Percentiles rank a stretch among this genome's conserved stretches.
Evolutionary conservation across 2,888 invertebrate species (phyloP).

Genomic region (Antheraea assamensis): DNA sequence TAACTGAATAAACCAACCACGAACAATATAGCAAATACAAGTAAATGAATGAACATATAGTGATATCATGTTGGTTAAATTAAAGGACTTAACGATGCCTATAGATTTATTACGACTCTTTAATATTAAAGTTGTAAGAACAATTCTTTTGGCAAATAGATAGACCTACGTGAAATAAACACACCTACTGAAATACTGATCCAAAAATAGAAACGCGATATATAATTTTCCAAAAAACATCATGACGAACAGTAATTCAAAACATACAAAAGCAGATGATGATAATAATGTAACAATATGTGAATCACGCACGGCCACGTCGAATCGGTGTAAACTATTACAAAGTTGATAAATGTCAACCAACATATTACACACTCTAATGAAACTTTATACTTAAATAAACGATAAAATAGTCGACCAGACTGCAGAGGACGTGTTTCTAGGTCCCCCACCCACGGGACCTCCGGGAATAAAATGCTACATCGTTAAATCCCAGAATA

Average conservation of each 20-base stretch:
- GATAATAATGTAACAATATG: background rate
- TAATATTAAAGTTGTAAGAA: background rate
- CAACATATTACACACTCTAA: slow-evolving; percentile 38
- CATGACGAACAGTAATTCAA: background rate
- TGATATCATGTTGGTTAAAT: background rate
- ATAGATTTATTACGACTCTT: background rate
- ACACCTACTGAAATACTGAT: background rate
- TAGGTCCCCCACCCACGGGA: slow-evolving; percentile 65
- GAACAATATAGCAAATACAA: background rate
- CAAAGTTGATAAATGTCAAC: slow-evolving; percentile 33
- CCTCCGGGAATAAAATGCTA: slow-evolving; percentile 60
- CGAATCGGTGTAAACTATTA: background rate
- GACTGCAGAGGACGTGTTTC: slow-evolving; percentile 57
- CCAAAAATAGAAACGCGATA: background rate
- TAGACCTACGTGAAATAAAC: background rate
- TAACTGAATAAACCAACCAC: background rate
- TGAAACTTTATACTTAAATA: slow-evolving; percentile 38
- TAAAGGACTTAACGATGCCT: background rate
- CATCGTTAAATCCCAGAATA: slow-evolving; percentile 65
- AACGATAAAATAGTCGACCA: slow-evolving; percentile 58
- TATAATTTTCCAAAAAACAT: background rate
- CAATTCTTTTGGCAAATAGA: background rate
- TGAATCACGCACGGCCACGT: slow-evolving; percentile 24
- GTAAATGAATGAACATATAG: background rate
- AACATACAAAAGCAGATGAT: background rate